Evolutionary conservation across 2,888 invertebrate species (phyloP).

Genomic region (Resseliella maxima): DNA sequence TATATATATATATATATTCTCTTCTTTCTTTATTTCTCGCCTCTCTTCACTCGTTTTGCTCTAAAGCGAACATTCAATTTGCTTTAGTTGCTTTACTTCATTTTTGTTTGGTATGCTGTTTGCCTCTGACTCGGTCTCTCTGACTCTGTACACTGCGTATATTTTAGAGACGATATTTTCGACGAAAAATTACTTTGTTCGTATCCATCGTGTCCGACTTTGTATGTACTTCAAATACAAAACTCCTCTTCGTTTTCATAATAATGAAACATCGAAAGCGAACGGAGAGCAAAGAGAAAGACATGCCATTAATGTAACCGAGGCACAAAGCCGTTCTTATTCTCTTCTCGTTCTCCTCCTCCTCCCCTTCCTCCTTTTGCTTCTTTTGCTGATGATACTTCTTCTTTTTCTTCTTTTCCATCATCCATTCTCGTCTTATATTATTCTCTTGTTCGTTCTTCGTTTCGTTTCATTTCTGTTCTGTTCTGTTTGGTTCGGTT

Average conservation of each 20-base stretch:
- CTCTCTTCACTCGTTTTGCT: background rate
- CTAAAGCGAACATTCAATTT: slow-evolving; percentile 46
- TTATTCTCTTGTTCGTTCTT: background rate
- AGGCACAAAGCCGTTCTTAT: slow-evolving; percentile 53
- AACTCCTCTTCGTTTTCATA: slow-evolving; percentile 53
- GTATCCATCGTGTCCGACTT: slow-evolving; percentile 50
- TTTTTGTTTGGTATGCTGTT: slow-evolving; percentile 45
- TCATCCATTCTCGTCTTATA: background rate
- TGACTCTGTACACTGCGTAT: background rate
- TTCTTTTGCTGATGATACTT: too few relatives aligned
- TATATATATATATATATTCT: too few relatives aligned
- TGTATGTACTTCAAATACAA: slow-evolving; percentile 51
- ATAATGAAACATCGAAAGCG: slow-evolving; percentile 48
- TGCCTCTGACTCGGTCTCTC: slow-evolving; percentile 9
- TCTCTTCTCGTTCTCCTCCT: slow-evolving; percentile 8
- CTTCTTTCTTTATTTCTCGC: background rate
- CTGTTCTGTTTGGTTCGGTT: background rate
- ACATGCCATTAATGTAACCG: slow-evolving; percentile 51
- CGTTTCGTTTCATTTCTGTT: background rate
- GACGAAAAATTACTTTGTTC: slow-evolving; percentile 53
- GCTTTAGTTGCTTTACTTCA: slow-evolving; percentile 41
- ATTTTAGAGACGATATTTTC: slow-evolving; percentile 39
- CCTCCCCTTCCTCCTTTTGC: background rate
- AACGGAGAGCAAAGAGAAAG: slow-evolving; percentile 47
- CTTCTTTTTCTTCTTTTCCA: background rate